Evolutionary conservation across 2,113 vertebrate species (phyloP), one percentile per base, ranked within the genome.

Genomic region (Lycocorax pyrrhopterus): DNA sequence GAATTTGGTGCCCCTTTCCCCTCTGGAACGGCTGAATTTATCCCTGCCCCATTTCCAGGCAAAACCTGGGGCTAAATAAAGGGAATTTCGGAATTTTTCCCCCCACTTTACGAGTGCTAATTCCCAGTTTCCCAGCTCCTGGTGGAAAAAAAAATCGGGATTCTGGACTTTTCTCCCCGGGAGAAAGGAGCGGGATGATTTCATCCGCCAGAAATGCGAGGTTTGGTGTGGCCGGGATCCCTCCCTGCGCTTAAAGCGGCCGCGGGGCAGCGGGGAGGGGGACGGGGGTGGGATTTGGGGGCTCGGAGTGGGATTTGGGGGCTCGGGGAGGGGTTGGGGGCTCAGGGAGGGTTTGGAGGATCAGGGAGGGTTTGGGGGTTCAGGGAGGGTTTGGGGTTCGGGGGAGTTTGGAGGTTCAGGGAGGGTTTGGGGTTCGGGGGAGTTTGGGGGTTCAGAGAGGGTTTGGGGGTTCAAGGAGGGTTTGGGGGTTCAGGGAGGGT

Each of bases 161-260:
- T 7, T 29, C 75, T 92, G 94, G 92, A 69, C 59, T 73, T 27
- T 43, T 46, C n/a, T 87, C 16, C n/a, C 77, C 25, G 13, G 1
- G 80, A 94, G 90, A 53, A 84, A 79, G 7, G 32, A 79, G 92
- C 25, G 0, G 76, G 66, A 85, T 97, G 96, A 96, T 78, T 95
- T 94, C 52, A 90, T 91, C 75, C 39, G 2, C 0, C 7, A 81
- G 88, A 69, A 92, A 96, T 84, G 87, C 47, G 91, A 95, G 74
- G 4, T 51, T 88, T 96, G 86, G 83, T 69, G 87, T 62, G 52
- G 56, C 63, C 73, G 62, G 33, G 77, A 41, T 82, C 95, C 80
- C 85, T 94, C 94, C 93, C 96, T 92, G 75, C 5, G 4, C 90
- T 94, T 67, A 85, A 81, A 89, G 80, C 64, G 35, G 75, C 89